Evolutionary conservation across 2,113 vertebrate species (phyloP), one percentile per base, ranked within the genome.

Genomic region (Acrocephalus kingi): DNA sequence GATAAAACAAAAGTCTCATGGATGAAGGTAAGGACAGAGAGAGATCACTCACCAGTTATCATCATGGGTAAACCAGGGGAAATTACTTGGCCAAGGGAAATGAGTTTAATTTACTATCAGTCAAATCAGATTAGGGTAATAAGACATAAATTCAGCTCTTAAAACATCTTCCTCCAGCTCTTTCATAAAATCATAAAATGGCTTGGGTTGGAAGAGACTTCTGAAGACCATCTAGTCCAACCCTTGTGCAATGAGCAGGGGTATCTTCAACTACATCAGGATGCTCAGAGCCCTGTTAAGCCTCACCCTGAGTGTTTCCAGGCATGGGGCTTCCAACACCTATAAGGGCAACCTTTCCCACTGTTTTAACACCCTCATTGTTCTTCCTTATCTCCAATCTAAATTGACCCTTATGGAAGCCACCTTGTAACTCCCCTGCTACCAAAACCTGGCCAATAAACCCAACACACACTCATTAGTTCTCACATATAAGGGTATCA

Each of bases 371-470:
- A n/a, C 13, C 6, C 3, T 39, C 23, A 17, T 33, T 52, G 28
- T 6, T 28, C 7, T n/a, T 59, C 61, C 46, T 46, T 54, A 30
- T 20, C 13, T 46, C 28, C 23, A 48, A 7, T 18, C 20, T 46
- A 41, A 68, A 48, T 39, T 0, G 2, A 59, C 13, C 16, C 9
- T 30, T 59, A 27, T 0, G 1, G 39, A 54, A 46, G 23, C 23
- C 33, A 39, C 45, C 16, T 28, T 24, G 4, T 12, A 41, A 54
- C 11, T 33, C 24, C 33, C 7, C 19, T 61, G 39, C 54, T 39
- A 30, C 24, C 28, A n/a, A 74, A 67, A 8, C 19, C 28, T 39
- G 28, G 28, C 19, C 46, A 30, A 39, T 10, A 54, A 61, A 61
- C 9, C 23, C 15, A 54, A 10, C 9, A 25, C 6, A 58, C 7